Conservation (phyloP, 2,113 vertebrate genomes). For the Scomber japonicus region DNA sequence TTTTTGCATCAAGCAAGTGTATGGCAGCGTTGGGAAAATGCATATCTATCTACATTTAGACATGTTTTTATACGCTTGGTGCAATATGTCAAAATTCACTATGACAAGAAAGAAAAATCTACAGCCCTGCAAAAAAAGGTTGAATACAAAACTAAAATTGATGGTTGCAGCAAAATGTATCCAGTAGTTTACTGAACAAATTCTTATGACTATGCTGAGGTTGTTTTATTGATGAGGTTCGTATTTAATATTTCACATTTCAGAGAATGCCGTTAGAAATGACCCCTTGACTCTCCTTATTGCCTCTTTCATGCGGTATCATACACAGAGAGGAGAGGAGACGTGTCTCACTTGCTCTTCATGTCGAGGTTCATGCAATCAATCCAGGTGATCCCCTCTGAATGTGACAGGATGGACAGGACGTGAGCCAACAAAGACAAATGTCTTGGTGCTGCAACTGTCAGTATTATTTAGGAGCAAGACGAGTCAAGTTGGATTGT, state of each 20-base stretch:
- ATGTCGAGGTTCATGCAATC: constrained; percentile 32
- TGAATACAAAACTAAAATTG: constrained; percentile 17
- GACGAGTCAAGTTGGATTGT: constrained; percentile 42
- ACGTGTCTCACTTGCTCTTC: constrained; percentile 4
- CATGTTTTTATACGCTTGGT: constrained; percentile 42
- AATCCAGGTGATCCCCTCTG: constrained; percentile 34
- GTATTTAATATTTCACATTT: neutral
- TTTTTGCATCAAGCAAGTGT: constrained; percentile 34
- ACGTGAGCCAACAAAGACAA: constrained; percentile 36
- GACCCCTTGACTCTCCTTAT: constrained; percentile 27
- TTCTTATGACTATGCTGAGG: constrained; percentile 1
- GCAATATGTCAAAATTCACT: constrained; percentile 47
- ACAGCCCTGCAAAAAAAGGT: constrained; percentile 9
- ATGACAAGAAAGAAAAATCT: constrained; percentile 2
- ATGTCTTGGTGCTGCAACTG: constrained; percentile 32
- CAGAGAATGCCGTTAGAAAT: constrained; percentile 6
- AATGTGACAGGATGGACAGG: constrained; percentile 52
- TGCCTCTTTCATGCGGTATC: constrained; percentile 12
- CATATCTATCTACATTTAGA: constrained; percentile 51
- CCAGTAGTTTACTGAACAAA: neutral
- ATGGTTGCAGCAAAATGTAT: constrained; percentile 24
- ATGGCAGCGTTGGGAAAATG: constrained; percentile 48
- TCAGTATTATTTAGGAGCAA: constrained; percentile 47
- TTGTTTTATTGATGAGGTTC: constrained; percentile 2
- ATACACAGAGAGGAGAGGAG: constrained; percentile 10